phyloP scores from a whole-genome alignment of 2,888 invertebrate species.

The Trichopria drosophilae region DNA sequence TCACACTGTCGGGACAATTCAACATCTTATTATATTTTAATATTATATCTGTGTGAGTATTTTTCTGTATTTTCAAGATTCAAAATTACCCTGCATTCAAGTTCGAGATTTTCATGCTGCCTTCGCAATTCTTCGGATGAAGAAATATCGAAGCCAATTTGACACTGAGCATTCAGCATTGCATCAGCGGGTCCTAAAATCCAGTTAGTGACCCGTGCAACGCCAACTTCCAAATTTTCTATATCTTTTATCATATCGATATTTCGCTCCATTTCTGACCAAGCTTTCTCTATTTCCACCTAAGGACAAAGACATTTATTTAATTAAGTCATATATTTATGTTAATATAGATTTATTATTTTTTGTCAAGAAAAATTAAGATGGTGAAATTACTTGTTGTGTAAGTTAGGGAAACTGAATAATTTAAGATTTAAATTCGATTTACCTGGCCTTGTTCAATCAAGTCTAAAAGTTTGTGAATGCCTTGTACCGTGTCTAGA shows the following conservation, averaged over 20 bases:
- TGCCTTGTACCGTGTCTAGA: conserved; percentile 64
- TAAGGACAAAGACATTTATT: conserved; percentile 20
- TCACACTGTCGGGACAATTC: too few species aligned
- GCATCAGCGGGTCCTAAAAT: conserved; percentile 76
- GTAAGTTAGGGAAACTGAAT: too few species aligned
- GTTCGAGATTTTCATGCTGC: conserved; percentile 74
- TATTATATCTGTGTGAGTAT: neutral
- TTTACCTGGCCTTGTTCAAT: conserved; percentile 64
- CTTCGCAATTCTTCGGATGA: conserved; percentile 74
- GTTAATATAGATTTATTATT: neutral
- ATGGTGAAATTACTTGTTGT: neutral
- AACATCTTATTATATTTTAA: too few species aligned
- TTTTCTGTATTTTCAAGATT: too few species aligned
- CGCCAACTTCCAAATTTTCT: conserved; percentile 65
- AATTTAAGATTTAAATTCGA: too few species aligned
- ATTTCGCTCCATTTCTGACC: conserved; percentile 65
- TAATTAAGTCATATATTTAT: conserved; percentile 11
- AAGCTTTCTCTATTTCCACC: conserved; percentile 64
- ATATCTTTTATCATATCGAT: conserved; percentile 67
- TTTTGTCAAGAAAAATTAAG: neutral
- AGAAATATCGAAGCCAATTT: conserved; percentile 72
- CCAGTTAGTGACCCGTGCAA: conserved; percentile 76
- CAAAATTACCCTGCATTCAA: conserved; percentile 69
- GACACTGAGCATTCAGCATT: conserved; percentile 70
- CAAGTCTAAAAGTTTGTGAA: conserved; percentile 63